Evolutionary conservation across 2,797 vertebrate species (phyloP).

Genomic region (Poeciliopsis turneri): DNA sequence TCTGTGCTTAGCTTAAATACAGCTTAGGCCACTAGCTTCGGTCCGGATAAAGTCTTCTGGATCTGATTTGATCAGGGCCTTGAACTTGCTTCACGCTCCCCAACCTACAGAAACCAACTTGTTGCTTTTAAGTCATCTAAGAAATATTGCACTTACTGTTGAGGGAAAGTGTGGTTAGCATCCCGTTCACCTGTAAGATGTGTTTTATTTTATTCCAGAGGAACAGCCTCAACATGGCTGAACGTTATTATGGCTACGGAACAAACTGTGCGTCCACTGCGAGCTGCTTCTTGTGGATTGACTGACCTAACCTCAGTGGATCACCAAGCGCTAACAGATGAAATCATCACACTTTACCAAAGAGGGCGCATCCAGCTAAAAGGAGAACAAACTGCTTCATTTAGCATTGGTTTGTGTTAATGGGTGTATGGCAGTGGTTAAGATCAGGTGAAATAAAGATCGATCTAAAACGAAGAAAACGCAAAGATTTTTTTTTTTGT

Average conservation of each 20-base stretch:
- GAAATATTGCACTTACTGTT: conserved; percentile 53
- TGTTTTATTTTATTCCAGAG: conserved; percentile 10
- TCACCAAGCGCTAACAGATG: conserved; percentile 12
- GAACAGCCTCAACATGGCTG: conserved; percentile 24
- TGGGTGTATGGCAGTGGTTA: conserved; percentile 34
- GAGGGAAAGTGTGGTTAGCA: conserved; percentile 3
- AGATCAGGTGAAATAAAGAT: conserved; percentile 16
- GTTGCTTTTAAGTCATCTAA: conserved; percentile 15
- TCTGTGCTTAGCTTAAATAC: conserved; percentile 28
- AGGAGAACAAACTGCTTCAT: conserved; percentile 29
- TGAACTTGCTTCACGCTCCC: background rate
- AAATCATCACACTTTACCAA: conserved; percentile 16
- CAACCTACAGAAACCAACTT: conserved; percentile 8
- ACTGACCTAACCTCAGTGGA: conserved; percentile 12
- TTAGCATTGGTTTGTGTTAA: conserved; percentile 22
- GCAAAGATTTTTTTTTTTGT: background rate
- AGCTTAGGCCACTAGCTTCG: conserved; percentile 23
- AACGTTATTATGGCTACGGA: conserved; percentile 27
- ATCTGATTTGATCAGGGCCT: background rate
- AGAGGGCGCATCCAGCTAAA: conserved; percentile 17
- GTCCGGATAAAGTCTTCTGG: background rate
- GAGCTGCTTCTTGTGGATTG: conserved; percentile 16
- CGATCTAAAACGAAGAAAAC: conserved; percentile 16
- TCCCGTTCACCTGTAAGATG: conserved; percentile 20
- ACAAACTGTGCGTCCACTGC: conserved; percentile 33